Base-by-base conservation (phyloP, 2,888 invertebrate genomes). In the Orgyia antiqua region DNA sequence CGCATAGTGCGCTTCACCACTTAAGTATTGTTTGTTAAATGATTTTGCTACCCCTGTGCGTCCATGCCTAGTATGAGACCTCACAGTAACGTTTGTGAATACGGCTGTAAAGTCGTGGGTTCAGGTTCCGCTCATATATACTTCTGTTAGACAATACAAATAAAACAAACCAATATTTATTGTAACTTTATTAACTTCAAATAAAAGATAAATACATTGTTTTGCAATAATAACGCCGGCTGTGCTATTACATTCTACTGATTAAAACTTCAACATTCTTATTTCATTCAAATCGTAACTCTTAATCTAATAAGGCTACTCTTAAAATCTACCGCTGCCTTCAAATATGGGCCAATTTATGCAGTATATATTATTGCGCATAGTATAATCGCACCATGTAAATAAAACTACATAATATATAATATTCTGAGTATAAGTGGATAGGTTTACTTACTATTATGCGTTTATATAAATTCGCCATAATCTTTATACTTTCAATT, bases 221-320 rank as follows among this genome's bases (percentile, higher is more conserved):
- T n/a, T 70, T 78, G 80, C 80, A 71, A 68, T 75, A 71, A 70
- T 74, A 74, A 74, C 70, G 73, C 71, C 62, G 72, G 76, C 79
- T 71, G 80, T 84, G 82, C 79, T 76, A 60, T 64, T 60, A 58
- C 64, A 54, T 61, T 60, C 73, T 78, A 78, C 68, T 32, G 60
- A 76, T 64, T 75, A 74, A 77, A 78, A 74, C 54, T 69, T 75
- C 63, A 77, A 76, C 74, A 67, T 65, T 56, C 65, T 63, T 67
- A 62, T 51, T 15, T 60, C 63, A 51, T 51, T 60, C 68, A 65
- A n/a, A 67, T 62, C 62, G 58, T 68, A 71, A 70, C 63, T 73
- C 79, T 82, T 82, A 82, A 33, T 58, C 84, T 84, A 84, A 64
- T 84, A 84, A 84, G 84, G 84, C 84, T 86, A 83, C 75, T 77